Evolutionary conservation across 2,113 vertebrate genomes (phyloP).

Genomic region (Turnix velox): DNA sequence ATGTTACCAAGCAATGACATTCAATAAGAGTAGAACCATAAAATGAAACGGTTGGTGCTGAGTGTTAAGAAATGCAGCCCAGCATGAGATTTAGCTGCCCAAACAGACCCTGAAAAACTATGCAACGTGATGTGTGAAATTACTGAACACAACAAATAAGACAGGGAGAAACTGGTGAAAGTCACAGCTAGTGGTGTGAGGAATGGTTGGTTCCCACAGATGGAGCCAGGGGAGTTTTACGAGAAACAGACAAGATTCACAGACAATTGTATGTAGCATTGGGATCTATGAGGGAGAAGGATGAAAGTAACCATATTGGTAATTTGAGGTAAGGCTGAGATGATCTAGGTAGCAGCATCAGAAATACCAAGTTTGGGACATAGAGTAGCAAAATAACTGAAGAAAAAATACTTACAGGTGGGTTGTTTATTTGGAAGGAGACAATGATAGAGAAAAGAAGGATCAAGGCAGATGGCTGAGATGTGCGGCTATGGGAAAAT

Average conservation of each 20-base stretch:
- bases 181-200: background rate
- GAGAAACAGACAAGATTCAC: background rate
- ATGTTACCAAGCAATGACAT: background rate
- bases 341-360: background rate
- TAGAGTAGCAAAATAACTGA: background rate
- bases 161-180: slow-evolving; percentile 19
- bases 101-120: background rate
- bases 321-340: background rate
- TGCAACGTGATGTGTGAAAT: background rate
- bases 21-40: background rate
- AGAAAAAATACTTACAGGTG: background rate
- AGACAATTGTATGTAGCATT: background rate
- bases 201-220: background rate
- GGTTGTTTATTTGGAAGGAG: background rate
- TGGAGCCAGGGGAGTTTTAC: background rate
- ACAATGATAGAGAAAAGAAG: background rate
- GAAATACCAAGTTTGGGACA: background rate
- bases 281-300: background rate
- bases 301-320: background rate
- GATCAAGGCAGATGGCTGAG: background rate
- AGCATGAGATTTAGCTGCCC: background rate
- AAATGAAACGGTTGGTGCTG: background rate
- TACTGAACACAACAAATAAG: slow-evolving; percentile 16
- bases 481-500: background rate
- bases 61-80: background rate